Base-by-base conservation (phyloP, 1,140 invertebrate genomes). In the Calycopis cecrops region DNA sequence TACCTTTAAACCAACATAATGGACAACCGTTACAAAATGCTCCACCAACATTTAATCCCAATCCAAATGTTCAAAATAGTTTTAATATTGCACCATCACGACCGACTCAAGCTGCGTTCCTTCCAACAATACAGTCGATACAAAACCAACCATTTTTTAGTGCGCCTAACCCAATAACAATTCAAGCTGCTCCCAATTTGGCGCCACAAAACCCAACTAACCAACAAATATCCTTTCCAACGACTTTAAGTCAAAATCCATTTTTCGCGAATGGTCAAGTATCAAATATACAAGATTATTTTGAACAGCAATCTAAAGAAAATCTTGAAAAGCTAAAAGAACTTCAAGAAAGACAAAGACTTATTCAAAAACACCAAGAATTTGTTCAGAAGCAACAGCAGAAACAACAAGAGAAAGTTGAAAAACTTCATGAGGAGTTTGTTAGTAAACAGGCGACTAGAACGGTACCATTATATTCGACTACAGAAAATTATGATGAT, bases 321-420 rank as follows among this genome's bases (percentile, higher is more conserved):
- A 91, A 92, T 65, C 65, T 89, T 35, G 87, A 88, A 63, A 87
- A 88, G 65, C 63, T 90, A 9, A 90, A 89, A 58, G 90, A 88
- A 67, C 75, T 90, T 12, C 87, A 90, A 69, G 91, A 92, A 59
- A 89, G 91, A 52, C 90, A 92, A 64, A 88, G 91, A 54, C 88
- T 92, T 9, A 92, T 92, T 59, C 91, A 92, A 63, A 92, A 92
- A 71, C 92, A 92, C 60, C 91, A 92, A 68, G 90, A 92, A 59
- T 92, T 92, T 63, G 90, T 92, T 12, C 90, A 92, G 63, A 92
- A 91, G 72, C 91, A 92, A 67, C 92, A 92, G 61, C 90, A 92
- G 67, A 92, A 92, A 67, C 90, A 91, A 49, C 88, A 91, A 65
- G 89, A 92, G 62, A 92, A 92, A 75, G 92, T 91, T 1, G 89